Conservation (phyloP, 2,888 invertebrate species). For the Eucera pruinosa region DNA sequence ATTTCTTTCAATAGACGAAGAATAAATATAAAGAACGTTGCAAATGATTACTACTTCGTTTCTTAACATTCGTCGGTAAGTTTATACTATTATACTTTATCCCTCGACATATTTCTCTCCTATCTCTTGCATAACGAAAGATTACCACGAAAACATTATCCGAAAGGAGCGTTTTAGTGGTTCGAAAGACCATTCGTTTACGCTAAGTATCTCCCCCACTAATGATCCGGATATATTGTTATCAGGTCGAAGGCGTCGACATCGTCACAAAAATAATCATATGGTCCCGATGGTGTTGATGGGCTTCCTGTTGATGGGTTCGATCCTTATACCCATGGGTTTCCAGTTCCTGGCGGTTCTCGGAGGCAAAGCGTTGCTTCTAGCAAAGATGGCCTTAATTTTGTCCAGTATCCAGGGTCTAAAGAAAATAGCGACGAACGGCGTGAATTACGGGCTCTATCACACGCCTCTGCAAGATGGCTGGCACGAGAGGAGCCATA, state of each 20-base stretch:
- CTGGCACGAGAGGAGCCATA: constrained; percentile 82
- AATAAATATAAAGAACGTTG: too few relatives aligned
- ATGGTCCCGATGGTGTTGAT: constrained; percentile 93
- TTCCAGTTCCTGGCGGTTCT: constrained; percentile 93
- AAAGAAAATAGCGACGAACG: constrained; percentile 90
- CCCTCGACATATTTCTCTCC: too few relatives aligned
- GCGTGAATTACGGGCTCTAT: constrained; percentile 91
- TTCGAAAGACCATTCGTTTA: too few relatives aligned
- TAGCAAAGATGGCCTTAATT: constrained; percentile 93
- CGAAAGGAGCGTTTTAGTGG: too few relatives aligned
- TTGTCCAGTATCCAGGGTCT: constrained; percentile 92
- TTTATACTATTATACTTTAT: too few relatives aligned
- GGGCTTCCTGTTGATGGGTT: constrained; percentile 90
- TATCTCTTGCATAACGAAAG: too few relatives aligned
- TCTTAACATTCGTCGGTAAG: too few relatives aligned
- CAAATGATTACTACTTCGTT: too few relatives aligned
- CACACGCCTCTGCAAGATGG: constrained; percentile 85
- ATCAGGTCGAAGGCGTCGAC: constrained; percentile 84
- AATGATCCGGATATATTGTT: not conserved
- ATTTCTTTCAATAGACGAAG: too few relatives aligned
- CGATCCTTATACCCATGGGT: constrained; percentile 92
- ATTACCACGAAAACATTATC: too few relatives aligned
- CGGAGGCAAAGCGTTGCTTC: constrained; percentile 91
- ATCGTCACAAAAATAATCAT: constrained; percentile 87
- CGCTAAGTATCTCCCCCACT: too few relatives aligned